Base-by-base conservation (phyloP, 2,888 invertebrate species). In the Dyspetes luteomarginatus region DNA sequence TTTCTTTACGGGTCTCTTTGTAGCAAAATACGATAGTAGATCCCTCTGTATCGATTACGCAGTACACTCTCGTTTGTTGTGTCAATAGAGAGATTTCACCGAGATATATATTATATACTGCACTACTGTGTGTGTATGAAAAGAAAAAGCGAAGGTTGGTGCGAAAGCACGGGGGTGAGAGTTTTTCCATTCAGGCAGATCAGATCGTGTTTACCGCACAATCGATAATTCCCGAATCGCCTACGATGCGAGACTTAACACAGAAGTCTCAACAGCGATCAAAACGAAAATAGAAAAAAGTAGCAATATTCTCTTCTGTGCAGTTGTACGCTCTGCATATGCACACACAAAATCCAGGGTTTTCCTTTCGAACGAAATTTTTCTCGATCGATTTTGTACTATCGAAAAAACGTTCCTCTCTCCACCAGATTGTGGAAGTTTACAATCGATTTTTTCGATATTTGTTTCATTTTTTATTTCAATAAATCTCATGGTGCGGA, bases 11-110 rank as follows among this genome's bases (percentile, higher is more conserved):
- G 24, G 12, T 17, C 41, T 4, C 41, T 41, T 28, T 52, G 52
- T 55, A 7, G 7, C 41, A 64, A 73, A 75, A 80, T 45, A 69
- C 65, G 75, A 72, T 41, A 60, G 50, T 3, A 75, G 75, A 75
- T 80, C 65, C 17, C 36, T 28, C 4, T 9, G 80, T 72, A 80
- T 80, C 80, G 80, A 80, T 76, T 75, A 64, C 76, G 67, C 72
- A 55, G 60, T 76, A 76, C 75, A 71, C 71, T 71, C 64, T 74
- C 75, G 80, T 72, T 76, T 80, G 72, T 80, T 76, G 75, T 52
- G 55, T 55, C 76, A 76, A 72, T 67, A 67, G n/a, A 22, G 67
- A 72, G 74, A 79, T 79, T 58, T 79, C 36, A 55, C 64, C 41
- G 26, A 5, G 36, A 62, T 48, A 50, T 41, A 58, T 50, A 24